Evolutionary conservation across 1,140 invertebrate species (phyloP), one percentile per base, ranked within the genome.

Genomic region (Neodiprion pinetum): DNA sequence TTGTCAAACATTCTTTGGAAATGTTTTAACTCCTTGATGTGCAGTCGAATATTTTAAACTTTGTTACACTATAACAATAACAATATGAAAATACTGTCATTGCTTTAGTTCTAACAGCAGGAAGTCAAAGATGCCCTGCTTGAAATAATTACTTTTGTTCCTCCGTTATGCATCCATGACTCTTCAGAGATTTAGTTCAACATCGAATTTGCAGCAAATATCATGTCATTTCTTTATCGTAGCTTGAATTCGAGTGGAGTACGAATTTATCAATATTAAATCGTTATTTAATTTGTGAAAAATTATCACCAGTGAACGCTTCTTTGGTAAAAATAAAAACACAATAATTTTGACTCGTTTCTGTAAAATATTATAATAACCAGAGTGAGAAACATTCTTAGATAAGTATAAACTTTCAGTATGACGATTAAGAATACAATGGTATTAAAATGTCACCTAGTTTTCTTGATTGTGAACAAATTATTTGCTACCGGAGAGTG

Each of bases 401-500:
- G 1, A 40, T 40, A 40, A 40, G 28, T 3, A 3, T 40, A 40
- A 40, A 40, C 28, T 40, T 40, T 40, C 1, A 40, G 28, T 40
- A 40, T 40, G 28, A 40, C 5, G 0, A 61, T 61, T 61, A 5
- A 12, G 11, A 14, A 17, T 17, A 61, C 53, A 5, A 40, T 40
- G 53, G 9, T 61, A 17, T 9, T 61, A 17, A 61, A 61, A 14
- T 61, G n/a, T 61, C 53, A 17, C 11, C 9, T 61, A 61, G n/a
- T 61, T 17, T 14, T 61, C n/a, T 61, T 61, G 5, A 14, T 17
- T 14, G 11, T 17, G 11, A 61, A 14, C 53, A 61, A 61, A 61
- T 9, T 61, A 61, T 61, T 61, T 17, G 53, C n/a, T 14, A 14
- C n/a, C 53, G 71, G 73, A 48, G 86, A 86, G 73, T 88, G 87